Base-by-base conservation (phyloP, 64 coral and sea anemone species). In the Cladopsammia gracilis region DNA sequence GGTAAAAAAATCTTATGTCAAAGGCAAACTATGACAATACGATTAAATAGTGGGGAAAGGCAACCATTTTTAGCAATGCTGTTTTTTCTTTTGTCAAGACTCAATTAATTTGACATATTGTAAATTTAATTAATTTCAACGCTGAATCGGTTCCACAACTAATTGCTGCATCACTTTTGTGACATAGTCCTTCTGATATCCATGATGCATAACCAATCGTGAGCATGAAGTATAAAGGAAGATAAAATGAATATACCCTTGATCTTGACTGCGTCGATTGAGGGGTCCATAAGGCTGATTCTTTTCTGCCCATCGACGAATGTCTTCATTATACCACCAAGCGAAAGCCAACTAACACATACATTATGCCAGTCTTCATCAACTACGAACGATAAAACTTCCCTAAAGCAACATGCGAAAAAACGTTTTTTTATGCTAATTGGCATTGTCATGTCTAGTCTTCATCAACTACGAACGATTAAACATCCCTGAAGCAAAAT, bases 341-440 rank as follows among this genome's bases (percentile, higher is more conserved):
- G 20, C 48, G 44, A 52, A 26, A 48, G 48, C 83, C 83, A 86
- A 15, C 58, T 70, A 23, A 86, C 7, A 54, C 83, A 86, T 15
- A 86, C 62, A 51, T 86, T 48, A 66, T 86, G 65, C 83, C 83
- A 70, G 19, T 48, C 65, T 22, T 70, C 45, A 86, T 86, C 64
- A 52, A 25, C 51, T 16, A 71, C 43, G 51, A 25, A 86, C 12
- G 52, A 86, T 15, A n/a, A 47, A 70, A 53, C 43, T 7, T 6
- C 25, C 83, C 64, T 86, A 64, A 14, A 25, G 25, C 49, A 3
- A 53, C 4, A 51, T 12, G 2, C 34, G 34, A 34, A 34, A 34
- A 34, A 34, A 34, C 0, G 0, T 34, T 34, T 34, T 34, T 34
- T 34, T 34, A 34, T 34, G 34, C 34, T 34, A 34, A 34, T 34